Evolutionary conservation across 2,888 invertebrate genomes (phyloP).

Genomic region (Toxonevra muliebris): DNA sequence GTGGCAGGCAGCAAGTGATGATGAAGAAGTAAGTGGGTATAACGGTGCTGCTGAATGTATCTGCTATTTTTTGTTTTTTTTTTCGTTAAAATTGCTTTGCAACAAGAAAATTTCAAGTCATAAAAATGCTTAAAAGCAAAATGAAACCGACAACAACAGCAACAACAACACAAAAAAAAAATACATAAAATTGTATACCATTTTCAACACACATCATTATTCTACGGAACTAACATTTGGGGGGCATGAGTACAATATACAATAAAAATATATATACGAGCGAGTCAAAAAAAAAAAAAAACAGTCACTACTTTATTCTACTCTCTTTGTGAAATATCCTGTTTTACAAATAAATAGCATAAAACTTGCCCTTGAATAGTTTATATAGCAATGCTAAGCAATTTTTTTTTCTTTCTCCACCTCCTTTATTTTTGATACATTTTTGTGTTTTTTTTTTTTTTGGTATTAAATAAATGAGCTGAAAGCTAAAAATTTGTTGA

Average conservation of each 20-base stretch:
- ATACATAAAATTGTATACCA: neutral
- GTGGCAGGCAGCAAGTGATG: neutral
- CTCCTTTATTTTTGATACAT: neutral
- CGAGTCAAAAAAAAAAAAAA: too few species aligned
- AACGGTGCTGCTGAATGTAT: neutral
- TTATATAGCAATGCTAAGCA: neutral
- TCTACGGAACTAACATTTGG: neutral
- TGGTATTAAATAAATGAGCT: neutral
- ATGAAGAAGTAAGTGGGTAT: neutral
- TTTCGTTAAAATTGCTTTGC: slow-evolving; percentile 5
- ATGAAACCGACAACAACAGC: neutral
- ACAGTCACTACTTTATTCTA: too few species aligned
- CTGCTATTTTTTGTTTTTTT: neutral
- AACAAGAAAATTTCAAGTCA: slow-evolving; percentile 9
- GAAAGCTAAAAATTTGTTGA: neutral
- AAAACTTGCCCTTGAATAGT: slow-evolving; percentile 11
- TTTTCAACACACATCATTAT: neutral
- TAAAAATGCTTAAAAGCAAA: slow-evolving; percentile 6
- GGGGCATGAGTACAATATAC: neutral
- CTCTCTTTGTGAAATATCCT: too few species aligned
- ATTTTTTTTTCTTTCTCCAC: too few species aligned
- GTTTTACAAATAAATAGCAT: neutral
- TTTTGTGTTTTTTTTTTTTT: neutral
- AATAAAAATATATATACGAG: neutral
- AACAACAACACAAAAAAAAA: neutral